Percentiles rank a stretch among this genome's conserved stretches.
phyloP scores from a whole-genome alignment of 2,113 vertebrate genomes.

The Nerophis lumbriciformis region DNA sequence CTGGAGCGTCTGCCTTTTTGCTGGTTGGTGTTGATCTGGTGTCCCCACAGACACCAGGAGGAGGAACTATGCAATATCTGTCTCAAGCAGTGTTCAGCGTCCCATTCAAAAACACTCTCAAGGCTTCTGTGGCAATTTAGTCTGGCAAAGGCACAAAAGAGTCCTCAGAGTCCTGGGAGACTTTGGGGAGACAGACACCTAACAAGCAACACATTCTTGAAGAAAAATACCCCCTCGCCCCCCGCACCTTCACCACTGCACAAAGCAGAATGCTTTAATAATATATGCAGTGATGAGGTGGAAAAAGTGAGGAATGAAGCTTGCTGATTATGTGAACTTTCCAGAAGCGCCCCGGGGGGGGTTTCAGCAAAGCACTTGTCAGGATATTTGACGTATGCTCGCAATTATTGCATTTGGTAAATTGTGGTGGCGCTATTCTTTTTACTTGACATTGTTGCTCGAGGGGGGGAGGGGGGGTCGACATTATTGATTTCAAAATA shows the following conservation, averaged over 20 bases:
- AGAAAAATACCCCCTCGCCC: neutral
- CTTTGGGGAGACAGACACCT: slow-evolving; percentile 44
- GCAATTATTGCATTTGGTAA: slow-evolving; percentile 70
- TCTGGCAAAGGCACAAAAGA: slow-evolving; percentile 56
- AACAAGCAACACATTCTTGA: slow-evolving; percentile 38
- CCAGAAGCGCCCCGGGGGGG: slow-evolving; percentile 40
- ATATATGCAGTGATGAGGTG: slow-evolving; percentile 30
- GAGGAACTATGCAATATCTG: slow-evolving; percentile 54
- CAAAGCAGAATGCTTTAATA: slow-evolving; percentile 40
- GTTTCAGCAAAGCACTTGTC: slow-evolving; percentile 46
- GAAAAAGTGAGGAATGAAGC: slow-evolving; percentile 43
- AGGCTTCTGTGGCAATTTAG: slow-evolving; percentile 56
- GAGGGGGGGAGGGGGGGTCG: slow-evolving; percentile 61
- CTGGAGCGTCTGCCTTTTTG: slow-evolving; percentile 47
- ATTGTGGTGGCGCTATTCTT: slow-evolving; percentile 46
- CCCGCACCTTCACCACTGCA: neutral
- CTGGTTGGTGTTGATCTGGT: slow-evolving; percentile 45
- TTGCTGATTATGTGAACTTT: slow-evolving; percentile 62
- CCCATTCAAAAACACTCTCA: slow-evolving; percentile 50
- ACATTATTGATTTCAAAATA: slow-evolving; percentile 68
- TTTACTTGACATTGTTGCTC: slow-evolving; percentile 55
- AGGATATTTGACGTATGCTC: slow-evolving; percentile 67
- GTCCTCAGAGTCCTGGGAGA: slow-evolving; percentile 51
- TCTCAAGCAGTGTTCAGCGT: slow-evolving; percentile 50
- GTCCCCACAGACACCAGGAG: slow-evolving; percentile 41